These are phyloP conservation scores for Pantelozetes paolii DNA, from an alignment of 2,888 invertebrate species.

Conservation along the genomic window DNA sequence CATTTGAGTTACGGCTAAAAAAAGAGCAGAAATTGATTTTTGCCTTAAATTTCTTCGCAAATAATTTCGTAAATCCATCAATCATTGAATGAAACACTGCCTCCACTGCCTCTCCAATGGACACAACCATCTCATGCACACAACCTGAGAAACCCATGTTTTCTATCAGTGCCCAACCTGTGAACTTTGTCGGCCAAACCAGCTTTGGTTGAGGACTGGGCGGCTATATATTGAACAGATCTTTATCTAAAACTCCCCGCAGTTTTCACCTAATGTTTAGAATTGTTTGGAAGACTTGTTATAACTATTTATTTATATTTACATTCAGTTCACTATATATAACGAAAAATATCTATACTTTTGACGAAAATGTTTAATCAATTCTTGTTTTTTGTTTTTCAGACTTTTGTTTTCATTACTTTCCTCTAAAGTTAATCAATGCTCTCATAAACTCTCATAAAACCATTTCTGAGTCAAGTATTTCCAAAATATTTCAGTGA, in stretches of 20 bases:
- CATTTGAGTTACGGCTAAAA: constrained; percentile 28
- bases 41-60: constrained; percentile 36
- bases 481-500: not conserved
- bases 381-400: constrained; percentile 16
- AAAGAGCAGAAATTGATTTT: constrained; percentile 36
- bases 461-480: not conserved
- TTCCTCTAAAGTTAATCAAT: not conserved
- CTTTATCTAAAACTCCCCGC: constrained; percentile 27
- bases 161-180: constrained; percentile 32
- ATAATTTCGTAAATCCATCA: constrained; percentile 30
- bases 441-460: not conserved
- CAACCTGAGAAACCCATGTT: constrained; percentile 26
- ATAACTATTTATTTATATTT: constrained; percentile 32
- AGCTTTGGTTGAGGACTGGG: constrained; percentile 1
- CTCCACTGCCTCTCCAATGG: constrained; percentile 27
- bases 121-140: constrained; percentile 4
- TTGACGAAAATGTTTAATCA: constrained; percentile 32
- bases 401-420: constrained; percentile 3
- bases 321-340: not conserved
- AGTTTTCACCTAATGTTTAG: constrained; percentile 32
- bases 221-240: constrained; percentile 31
- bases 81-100: constrained; percentile 30
- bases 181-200: constrained; percentile 32
- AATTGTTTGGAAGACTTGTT: constrained; percentile 32
- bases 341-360: constrained; percentile 12